phyloP scores from a whole-genome alignment of 1,140 invertebrate genomes.

The Teleopsis dalmanni region DNA sequence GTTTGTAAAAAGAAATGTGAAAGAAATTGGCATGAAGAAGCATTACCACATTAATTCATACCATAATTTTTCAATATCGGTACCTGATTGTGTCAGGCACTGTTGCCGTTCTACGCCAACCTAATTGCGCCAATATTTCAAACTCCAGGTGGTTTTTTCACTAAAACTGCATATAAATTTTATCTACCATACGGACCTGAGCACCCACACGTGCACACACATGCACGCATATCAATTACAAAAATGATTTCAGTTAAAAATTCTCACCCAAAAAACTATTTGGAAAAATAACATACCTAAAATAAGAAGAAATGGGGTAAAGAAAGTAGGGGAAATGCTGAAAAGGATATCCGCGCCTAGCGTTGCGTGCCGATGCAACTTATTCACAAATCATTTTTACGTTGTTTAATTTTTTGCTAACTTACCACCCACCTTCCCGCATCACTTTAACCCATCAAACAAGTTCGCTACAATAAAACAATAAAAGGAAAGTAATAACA shows the following conservation, averaged over 20 bases:
- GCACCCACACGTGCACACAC: too few species aligned
- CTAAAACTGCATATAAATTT: too few species aligned
- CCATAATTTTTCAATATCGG: constrained; percentile 4
- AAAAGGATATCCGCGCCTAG: constrained; percentile 8
- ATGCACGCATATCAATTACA: background rate
- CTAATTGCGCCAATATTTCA: constrained; percentile 7
- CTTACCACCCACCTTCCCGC: too few species aligned
- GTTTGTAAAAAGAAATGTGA: too few species aligned
- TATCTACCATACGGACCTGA: too few species aligned
- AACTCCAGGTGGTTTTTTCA: background rate
- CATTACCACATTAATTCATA: background rate
- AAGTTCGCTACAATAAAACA: too few species aligned
- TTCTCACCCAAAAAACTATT: too few species aligned
- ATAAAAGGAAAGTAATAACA: too few species aligned
- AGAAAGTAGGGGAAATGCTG: background rate
- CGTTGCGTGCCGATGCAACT: constrained; percentile 7
- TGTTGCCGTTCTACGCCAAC: background rate
- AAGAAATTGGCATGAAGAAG: too few species aligned
- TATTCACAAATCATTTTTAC: constrained; percentile 11
- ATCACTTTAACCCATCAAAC: too few species aligned
- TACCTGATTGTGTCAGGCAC: constrained; percentile 4
- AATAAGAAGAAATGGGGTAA: background rate
- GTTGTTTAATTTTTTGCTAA: background rate
- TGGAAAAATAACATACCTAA: too few species aligned
- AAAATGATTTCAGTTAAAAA: too few species aligned